Conservation (phyloP, 2,113 vertebrate genomes). For the Syrmaticus mikado region DNA sequence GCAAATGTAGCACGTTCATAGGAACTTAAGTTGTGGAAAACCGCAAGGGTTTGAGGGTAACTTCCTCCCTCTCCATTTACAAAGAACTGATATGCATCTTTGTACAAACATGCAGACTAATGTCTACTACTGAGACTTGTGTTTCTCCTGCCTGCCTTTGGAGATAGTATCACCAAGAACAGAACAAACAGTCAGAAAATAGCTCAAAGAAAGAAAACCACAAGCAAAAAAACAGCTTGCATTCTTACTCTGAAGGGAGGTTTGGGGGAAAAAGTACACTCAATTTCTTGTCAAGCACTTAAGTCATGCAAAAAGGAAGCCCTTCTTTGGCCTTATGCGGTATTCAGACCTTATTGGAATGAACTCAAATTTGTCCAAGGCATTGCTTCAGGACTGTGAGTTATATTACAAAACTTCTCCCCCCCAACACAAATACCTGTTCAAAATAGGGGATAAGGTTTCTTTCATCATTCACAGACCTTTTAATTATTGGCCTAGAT, state of each 20-base stretch:
- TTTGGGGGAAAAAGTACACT: not conserved
- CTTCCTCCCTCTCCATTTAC: not conserved
- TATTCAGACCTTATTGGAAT: not conserved
- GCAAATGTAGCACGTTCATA: not conserved
- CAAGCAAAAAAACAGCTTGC: not conserved
- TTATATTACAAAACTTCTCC: no score
- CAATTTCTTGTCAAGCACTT: not conserved
- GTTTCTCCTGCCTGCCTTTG: not conserved
- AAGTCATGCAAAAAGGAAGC: not conserved
- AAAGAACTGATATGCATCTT: not conserved
- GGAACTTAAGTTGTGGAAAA: not conserved
- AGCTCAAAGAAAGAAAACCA: not conserved
- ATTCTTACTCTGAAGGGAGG: not conserved
- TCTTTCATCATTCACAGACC: not conserved
- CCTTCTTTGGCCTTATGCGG: not conserved
- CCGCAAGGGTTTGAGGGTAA: not conserved
- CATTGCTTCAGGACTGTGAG: no score
- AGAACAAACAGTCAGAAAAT: not conserved
- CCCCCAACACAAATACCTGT: not conserved
- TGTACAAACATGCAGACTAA: not conserved
- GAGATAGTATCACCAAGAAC: not conserved
- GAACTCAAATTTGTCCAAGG: not conserved
- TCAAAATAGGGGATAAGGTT: not conserved
- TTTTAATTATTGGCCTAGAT: not conserved
- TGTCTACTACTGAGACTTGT: not conserved